These are phyloP conservation scores for Petrolisthes manimaculis DNA, from an alignment of 2,888 invertebrate genomes.

Conservation along the genomic window DNA sequence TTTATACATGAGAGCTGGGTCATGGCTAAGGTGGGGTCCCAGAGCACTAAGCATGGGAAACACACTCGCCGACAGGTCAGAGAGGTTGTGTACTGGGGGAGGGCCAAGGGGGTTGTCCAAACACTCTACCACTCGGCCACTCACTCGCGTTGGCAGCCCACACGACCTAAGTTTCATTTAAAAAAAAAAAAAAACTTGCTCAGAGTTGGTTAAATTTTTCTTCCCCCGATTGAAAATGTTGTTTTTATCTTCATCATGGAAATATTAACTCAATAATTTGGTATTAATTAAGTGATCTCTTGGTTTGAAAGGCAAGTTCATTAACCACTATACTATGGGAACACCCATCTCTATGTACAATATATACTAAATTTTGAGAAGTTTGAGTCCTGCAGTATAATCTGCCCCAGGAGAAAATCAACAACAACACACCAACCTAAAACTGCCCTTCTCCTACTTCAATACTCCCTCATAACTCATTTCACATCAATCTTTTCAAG, in stretches of 20 bases:
- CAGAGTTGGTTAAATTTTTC: too few species aligned
- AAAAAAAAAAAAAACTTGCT: too few species aligned
- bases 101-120: slow-evolving; percentile 73
- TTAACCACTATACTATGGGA: too few species aligned
- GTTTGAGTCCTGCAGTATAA: too few species aligned
- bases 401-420: neutral
- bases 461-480: too few species aligned
- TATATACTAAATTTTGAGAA: too few species aligned
- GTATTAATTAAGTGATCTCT: neutral
- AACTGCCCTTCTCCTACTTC: too few species aligned
- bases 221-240: too few species aligned
- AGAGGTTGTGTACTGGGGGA: slow-evolving; percentile 77
- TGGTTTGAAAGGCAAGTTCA: too few species aligned
- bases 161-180: slow-evolving; percentile 70
- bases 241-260: neutral
- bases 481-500: too few species aligned
- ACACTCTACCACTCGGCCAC: slow-evolving; percentile 74
- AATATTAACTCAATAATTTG: neutral
- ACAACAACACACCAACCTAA: too few species aligned
- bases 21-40: slow-evolving; percentile 88
- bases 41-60: slow-evolving; percentile 88
- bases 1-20: slow-evolving; percentile 92
- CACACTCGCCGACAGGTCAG: slow-evolving; percentile 80
- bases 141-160: slow-evolving; percentile 80
- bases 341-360: too few species aligned